A percentile compares a stretch with the other conserved stretches of the same genome.
These are phyloP conservation scores for Triplophysa tibetana DNA, from an alignment of 2,113 vertebrate species.

Conservation along the genomic window DNA sequence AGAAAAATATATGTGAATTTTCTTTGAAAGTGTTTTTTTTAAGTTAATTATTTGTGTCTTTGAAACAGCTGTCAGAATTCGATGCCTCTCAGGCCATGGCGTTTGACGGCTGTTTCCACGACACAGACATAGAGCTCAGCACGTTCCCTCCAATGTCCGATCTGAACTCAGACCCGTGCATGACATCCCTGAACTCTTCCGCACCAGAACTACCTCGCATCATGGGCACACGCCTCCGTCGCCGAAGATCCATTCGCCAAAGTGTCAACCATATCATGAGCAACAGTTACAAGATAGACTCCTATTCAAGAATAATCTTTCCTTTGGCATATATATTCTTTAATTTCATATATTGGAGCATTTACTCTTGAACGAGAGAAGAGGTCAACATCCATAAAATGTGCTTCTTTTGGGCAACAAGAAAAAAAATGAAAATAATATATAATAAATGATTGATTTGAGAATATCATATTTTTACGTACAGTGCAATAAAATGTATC, in stretches of 20 bases:
- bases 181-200: constrained; percentile 44
- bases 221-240: constrained; percentile 69
- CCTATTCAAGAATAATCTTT: constrained; percentile 88
- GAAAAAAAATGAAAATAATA: background rate
- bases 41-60: background rate
- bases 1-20: too few species aligned
- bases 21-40: too few species aligned
- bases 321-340: constrained; percentile 87
- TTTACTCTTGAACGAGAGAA: constrained; percentile 79
- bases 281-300: constrained; percentile 90
- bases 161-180: constrained; percentile 57
- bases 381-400: background rate
- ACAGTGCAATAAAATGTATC: background rate
- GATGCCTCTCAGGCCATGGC: constrained; percentile 87
- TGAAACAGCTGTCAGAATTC: constrained; percentile 78
- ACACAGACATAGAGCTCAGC: constrained; percentile 77
- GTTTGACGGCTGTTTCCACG: constrained; percentile 87
- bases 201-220: constrained; percentile 47
- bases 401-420: background rate
- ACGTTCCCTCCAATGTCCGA: constrained; percentile 60
- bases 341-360: constrained; percentile 91
- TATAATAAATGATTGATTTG: constrained; percentile 21
- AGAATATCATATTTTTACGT: constrained; percentile 5
- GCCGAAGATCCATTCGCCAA: constrained; percentile 76
- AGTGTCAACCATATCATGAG: constrained; percentile 82